Evolutionary conservation across 2,888 invertebrate genomes (phyloP), one percentile per base, ranked within the genome.

Genomic region (Fragum fragum): DNA sequence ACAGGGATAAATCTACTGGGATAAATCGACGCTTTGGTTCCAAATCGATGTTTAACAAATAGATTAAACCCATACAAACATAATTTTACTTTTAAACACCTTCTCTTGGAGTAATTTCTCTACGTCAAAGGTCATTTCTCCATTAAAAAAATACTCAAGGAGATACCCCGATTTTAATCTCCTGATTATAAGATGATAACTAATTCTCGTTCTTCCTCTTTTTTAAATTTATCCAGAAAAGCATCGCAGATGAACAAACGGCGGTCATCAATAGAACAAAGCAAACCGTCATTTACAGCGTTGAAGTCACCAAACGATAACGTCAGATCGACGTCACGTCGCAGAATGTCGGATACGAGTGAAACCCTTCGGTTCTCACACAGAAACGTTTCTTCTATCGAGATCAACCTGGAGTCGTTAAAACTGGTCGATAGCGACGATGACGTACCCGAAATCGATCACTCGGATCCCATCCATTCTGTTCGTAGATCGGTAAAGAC

Each of bases 361-460:
- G 11, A 21, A 42, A 21, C 18, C 23, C 6, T 7, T 5, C 21
- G 23, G 23, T 23, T 11, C 9, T 42, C 42, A 1, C 23, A 7
- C 14, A n/a, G 66, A 11, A 39, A 42, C 23, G n/a, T 66, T 16
- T 42, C 42, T 11, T 9, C 42, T 1, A 21, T 42, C 11, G 66
- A 61, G 9, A n/a, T 61, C n/a, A 61, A 28, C 29, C 1, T 61
- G 6, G 29, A 21, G 6, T 61, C 32, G 28, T 23, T 42, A 36
- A 66, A 66, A 21, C 21, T 70, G 3, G 26, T 23, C 1, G 80
- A 81, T 32, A 81, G 81, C 63, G 81, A 81, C 59, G 80, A 80
- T 32, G 83, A 83, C 53, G 76, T 85, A 14, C 85, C 85, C 55
- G 73, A 79, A 70, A 85, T 85, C 57, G 81, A 85, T 71, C 71